Evolutionary conservation across 2,113 vertebrate genomes (phyloP).

Genomic region (Fregata magnificens): DNA sequence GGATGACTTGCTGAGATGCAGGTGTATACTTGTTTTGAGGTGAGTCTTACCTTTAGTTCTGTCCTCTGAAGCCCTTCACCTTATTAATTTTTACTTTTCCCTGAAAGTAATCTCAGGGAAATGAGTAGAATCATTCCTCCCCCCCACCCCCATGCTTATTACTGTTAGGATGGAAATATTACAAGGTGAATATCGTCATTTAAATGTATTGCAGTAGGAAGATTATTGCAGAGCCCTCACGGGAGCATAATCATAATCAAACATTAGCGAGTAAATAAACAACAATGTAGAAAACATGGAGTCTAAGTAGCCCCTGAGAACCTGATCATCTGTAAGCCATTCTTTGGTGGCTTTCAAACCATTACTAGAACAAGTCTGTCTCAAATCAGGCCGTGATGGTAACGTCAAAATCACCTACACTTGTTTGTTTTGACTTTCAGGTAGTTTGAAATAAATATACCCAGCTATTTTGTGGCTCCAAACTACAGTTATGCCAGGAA

Average conservation of each 20-base stretch:
- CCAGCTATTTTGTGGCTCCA: neutral
- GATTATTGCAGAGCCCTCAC: neutral
- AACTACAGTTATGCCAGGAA: neutral
- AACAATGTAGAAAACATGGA: neutral
- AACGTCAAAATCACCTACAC: neutral
- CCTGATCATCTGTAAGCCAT: neutral
- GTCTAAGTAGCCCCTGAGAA: neutral
- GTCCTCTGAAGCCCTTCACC: neutral
- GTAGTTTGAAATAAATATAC: neutral
- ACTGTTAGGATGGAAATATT: neutral
- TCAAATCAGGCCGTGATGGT: neutral
- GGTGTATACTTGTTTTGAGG: neutral
- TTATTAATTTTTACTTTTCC: neutral
- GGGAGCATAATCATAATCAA: neutral
- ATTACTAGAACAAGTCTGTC: neutral
- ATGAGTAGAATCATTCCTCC: neutral
- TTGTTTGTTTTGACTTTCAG: conserved; percentile 50
- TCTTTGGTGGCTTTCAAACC: neutral
- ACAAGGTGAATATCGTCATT: neutral
- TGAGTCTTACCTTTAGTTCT: neutral
- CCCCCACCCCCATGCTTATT: neutral
- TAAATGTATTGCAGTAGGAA: neutral
- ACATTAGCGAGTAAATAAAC: neutral
- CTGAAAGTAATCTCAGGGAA: neutral
- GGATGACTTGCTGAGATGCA: neutral